A percentile compares a stretch with the other conserved stretches of the same genome.
phyloP scores from a whole-genome alignment of 2,113 vertebrate genomes.

The Ctenodactylus gundi region DNA sequence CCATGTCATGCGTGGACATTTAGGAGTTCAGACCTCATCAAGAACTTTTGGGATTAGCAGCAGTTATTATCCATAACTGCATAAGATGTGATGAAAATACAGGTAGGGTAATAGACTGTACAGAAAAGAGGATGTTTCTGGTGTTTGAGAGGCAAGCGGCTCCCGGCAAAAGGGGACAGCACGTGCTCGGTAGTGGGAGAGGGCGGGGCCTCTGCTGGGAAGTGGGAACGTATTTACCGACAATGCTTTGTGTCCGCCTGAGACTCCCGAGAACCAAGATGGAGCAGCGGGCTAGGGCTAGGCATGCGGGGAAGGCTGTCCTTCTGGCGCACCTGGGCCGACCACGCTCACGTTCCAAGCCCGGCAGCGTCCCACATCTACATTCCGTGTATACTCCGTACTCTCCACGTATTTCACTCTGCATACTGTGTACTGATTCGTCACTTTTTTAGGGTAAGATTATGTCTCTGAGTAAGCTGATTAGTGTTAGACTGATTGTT shows the following conservation, averaged over 20 bases:
- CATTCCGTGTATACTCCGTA: conserved; percentile 44
- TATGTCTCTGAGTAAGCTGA: conserved; percentile 87
- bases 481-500: conserved; percentile 89
- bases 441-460: conserved; percentile 84
- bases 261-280: not conserved
- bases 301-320: not conserved
- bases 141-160: not conserved
- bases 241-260: rapidly evolving
- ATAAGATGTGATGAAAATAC: not conserved
- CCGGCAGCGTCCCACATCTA: not conserved
- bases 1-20: not conserved
- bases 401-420: conserved; percentile 51
- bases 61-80: too few species aligned
- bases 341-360: not conserved
- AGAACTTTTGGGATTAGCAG: not conserved
- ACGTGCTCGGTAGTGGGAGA: rapidly evolving
- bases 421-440: conserved; percentile 74
- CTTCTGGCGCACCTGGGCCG: not conserved
- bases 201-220: not conserved
- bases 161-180: not conserved
- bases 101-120: not conserved
- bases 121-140: not conserved
- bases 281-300: rapidly evolving
- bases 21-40: not conserved
- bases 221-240: rapidly evolving